A percentile compares a stretch with the other conserved stretches of the same genome.
phyloP scores from a whole-genome alignment of 2,888 invertebrate genomes.

The Odontomyia ornata region DNA sequence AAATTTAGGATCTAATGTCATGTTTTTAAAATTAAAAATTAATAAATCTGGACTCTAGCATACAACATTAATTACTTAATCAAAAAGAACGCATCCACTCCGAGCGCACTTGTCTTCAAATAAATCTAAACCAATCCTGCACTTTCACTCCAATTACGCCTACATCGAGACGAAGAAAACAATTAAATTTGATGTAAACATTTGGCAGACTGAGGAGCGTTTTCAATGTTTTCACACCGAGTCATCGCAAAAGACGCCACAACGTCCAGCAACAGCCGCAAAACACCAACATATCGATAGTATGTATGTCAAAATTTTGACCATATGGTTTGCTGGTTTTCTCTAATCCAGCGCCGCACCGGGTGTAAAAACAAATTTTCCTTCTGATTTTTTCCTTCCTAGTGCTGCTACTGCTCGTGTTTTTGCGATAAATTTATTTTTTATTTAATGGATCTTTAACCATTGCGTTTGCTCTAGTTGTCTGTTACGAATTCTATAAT shows the following conservation, averaged over 20 bases:
- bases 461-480: conserved; percentile 27
- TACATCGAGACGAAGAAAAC: conserved; percentile 23
- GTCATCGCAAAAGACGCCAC: background rate
- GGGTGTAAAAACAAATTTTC: conserved; percentile 31
- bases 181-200: conserved; percentile 38
- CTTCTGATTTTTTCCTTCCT: background rate
- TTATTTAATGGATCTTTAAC: background rate
- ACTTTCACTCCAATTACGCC: background rate
- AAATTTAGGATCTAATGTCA: too few species aligned
- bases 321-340: conserved; percentile 38
- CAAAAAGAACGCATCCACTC: too few species aligned
- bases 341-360: background rate
- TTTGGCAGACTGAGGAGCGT: conserved; percentile 9
- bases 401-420: too few species aligned
- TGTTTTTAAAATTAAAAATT: too few species aligned
- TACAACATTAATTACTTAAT: too few species aligned
- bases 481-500: background rate
- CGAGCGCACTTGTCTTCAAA: too few species aligned
- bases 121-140: too few species aligned
- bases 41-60: too few species aligned
- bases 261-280: background rate
- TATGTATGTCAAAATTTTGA: conserved; percentile 22
- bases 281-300: conserved; percentile 1
- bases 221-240: conserved; percentile 2
- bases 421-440: background rate